Evolutionary conservation across 2,113 vertebrate species (phyloP), one percentile per base, ranked within the genome.

Genomic region (Pachypanchax playfairii): DNA sequence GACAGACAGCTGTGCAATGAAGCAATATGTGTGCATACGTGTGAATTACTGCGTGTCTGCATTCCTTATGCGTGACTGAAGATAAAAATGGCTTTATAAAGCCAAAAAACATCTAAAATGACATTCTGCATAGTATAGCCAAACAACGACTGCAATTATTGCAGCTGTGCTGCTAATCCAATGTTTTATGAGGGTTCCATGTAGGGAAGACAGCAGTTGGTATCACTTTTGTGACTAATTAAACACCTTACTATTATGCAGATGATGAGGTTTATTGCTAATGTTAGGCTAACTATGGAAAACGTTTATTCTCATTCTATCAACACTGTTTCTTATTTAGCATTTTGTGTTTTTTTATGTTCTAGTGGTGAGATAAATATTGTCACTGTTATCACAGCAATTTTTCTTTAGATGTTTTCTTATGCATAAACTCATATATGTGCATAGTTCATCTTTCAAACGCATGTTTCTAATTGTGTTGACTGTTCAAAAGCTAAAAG

Each of bases 381-480:
- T 33, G 17, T 52, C 29, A 44, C 25, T 46, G 41, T 10, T 22
- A 42, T 60, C 31, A 52, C 18, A 29, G 50, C 47, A 43, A 42
- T 11, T 28, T 57, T 73, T 62, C n/a, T 35, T 62, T 2, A n/a
- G 21, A 51, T 52, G 29, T 58, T 76, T 22, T 38, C 18, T n/a
- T 11, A 26, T 13, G 4, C 28, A 51, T 31, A 50, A 21, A 36
- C 68, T 58, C 22, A 25, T 14, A 52, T 35, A 69, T 24, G 31
- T 41, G 33, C 6, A 4, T 26, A 20, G 60, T 68, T 51, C 43
- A 24, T 62, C 38, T 78, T 31, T 66, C 28, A 43, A 61, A 61
- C 48, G 38, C 47, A 44, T 56, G 38, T n/a, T 31, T 73, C 31
- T 68, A 68, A 83, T 80, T 62, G 60, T 63, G 67, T 82, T 77